These are phyloP conservation scores for Pangasius djambal DNA, from an alignment of 2,797 vertebrate genomes.

Conservation along the genomic window DNA sequence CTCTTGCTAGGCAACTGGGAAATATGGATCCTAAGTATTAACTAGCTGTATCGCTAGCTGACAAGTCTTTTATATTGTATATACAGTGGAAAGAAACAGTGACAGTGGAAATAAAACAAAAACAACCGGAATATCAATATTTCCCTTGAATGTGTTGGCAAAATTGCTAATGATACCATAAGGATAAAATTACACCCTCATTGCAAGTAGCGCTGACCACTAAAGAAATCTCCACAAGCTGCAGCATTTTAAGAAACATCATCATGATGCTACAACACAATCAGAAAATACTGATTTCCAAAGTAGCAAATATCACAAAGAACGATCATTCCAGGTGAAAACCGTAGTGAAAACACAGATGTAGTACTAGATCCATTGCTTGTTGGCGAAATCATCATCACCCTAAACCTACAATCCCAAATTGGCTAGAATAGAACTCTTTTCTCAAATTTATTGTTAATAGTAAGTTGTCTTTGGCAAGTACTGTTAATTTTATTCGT, in stretches of 20 bases:
- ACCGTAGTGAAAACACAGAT: neutral
- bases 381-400: neutral
- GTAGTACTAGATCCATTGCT: neutral
- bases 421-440: neutral
- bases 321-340: neutral
- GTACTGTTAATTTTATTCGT: neutral
- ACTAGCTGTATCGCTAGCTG: neutral
- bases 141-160: neutral
- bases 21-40: neutral
- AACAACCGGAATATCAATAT: neutral
- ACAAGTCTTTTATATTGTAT: neutral
- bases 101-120: neutral
- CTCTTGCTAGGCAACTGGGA: neutral
- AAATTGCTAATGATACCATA: neutral
- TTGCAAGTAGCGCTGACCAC: neutral
- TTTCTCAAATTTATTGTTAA: neutral
- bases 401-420: neutral
- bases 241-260: neutral
- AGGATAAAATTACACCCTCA: neutral
- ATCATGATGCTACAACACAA: neutral
- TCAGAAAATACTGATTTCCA: neutral
- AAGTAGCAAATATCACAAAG: neutral
- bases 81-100: neutral
- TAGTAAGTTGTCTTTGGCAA: neutral
- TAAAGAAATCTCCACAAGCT: neutral